Base-by-base conservation (phyloP, 1,140 invertebrate species). In the Calephelis virginiensis region DNA sequence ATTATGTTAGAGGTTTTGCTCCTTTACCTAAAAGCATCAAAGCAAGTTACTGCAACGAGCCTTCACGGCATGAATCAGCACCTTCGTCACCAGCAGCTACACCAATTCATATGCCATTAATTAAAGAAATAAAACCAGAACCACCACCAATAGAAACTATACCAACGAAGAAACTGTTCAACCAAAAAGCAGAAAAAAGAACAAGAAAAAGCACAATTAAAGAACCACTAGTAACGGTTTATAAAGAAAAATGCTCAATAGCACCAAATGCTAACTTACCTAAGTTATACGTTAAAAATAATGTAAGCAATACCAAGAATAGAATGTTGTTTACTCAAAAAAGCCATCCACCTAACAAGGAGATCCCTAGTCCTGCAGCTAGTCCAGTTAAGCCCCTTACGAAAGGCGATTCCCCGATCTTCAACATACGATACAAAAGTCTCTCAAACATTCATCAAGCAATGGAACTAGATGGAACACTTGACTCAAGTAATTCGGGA, bases 81-180 rank as follows among this genome's bases (percentile, higher is more conserved):
- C 90, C 90, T 28, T 76, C 89, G 1, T 92, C 91, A 0, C 90
- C 91, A 3, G 90, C 86, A 5, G 87, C 88, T 0, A 92, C 91
- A 5, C 93, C 90, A 65, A 92, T 89, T 63, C 92, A 92, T 63
- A 93, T 92, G 82, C 92, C 92, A 77, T 81, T 92, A 70, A 92
- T 92, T 84, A 92, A 86, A 80, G 88, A 93, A 88, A 92, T 94
- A 48, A 95, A 96, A 92, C 96, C 96, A 63, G 96, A 97, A 91
- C 96, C 97, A 50, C 97, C 97, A 17, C 96, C 96, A 3, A 97
- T 97, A 74, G 96, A 97, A 89, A 97, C 96, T 0, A 97, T 97
- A 80, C 97, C 97, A 0, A 95, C 95, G 10, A 97, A 96, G 81
- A 96, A 96, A 87, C 92, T 94, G 6, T 73, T 89, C 9, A 84